Evolutionary conservation across 37 sponge, comb jelly and placozoan species (phyloP).

Genomic region (Hexactinellida sp.): DNA sequence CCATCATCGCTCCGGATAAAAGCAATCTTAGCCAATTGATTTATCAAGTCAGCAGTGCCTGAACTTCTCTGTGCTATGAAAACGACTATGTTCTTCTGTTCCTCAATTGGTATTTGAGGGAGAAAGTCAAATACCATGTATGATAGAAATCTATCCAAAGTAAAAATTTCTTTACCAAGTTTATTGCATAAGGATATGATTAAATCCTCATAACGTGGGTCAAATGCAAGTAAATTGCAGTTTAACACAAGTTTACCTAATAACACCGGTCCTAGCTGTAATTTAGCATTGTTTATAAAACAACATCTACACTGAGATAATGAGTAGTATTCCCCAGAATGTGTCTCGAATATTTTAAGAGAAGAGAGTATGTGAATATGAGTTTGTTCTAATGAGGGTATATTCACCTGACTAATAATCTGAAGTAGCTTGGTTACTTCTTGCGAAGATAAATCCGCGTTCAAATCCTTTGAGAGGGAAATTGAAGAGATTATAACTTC

Average conservation of each 20-base stretch:
- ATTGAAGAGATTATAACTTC: not conserved
- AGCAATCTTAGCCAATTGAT: not conserved
- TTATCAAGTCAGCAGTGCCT: not conserved
- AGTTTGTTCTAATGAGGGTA: not conserved
- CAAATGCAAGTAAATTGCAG: not conserved
- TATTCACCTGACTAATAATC: not conserved
- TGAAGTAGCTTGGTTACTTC: not conserved
- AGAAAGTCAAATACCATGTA: not conserved
- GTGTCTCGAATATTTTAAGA: not conserved
- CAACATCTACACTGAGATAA: not conserved
- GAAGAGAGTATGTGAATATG: not conserved
- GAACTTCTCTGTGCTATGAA: not conserved
- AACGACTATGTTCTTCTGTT: not conserved
- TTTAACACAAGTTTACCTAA: not conserved
- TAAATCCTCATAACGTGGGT: not conserved
- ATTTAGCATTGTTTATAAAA: not conserved
- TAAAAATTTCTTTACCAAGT: not conserved
- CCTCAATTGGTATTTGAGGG: not conserved
- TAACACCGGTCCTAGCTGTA: not conserved
- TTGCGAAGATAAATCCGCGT: not conserved
- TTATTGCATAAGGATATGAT: not conserved
- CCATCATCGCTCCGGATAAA: not conserved
- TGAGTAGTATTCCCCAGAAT: not conserved
- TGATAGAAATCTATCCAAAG: not conserved
- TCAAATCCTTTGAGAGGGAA: not conserved